A percentile compares a stretch with the other conserved stretches of the same genome.
Conservation (phyloP, 2,113 vertebrate genomes). For the Eubucco bourcierii region DNA sequence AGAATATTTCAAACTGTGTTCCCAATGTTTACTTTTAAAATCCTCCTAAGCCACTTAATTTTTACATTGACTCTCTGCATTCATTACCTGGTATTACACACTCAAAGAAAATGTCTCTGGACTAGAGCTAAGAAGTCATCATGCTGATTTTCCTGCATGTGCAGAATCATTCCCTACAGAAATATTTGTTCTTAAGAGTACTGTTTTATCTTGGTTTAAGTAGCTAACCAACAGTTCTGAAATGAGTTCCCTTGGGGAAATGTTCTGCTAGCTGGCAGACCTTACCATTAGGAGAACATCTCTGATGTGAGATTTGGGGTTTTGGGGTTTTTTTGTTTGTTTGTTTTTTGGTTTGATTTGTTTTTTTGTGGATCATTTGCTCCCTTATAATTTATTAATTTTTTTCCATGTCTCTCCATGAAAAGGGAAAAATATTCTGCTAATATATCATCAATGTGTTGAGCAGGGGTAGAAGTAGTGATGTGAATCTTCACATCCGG, state of each 20-base stretch:
- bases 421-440: background rate
- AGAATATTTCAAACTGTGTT: conserved; percentile 70
- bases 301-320: background rate
- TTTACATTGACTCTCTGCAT: conserved; percentile 50
- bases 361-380: background rate
- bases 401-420: background rate
- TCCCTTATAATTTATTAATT: background rate
- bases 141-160: background rate
- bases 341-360: too few species aligned
- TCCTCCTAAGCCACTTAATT: conserved; percentile 69
- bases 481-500: background rate
- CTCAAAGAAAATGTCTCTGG: conserved; percentile 30
- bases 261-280: background rate
- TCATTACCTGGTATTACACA: conserved; percentile 46
- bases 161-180: background rate
- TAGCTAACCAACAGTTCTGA: background rate
- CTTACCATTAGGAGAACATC: background rate
- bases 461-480: background rate
- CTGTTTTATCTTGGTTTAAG: background rate
- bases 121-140: conserved; percentile 28
- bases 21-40: conserved; percentile 72
- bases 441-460: background rate
- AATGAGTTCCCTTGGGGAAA: background rate
- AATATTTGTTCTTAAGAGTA: conserved; percentile 19
- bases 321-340: too few species aligned